phyloP scores from a whole-genome alignment of 2,113 vertebrate species.

The Crotalus horridus region DNA sequence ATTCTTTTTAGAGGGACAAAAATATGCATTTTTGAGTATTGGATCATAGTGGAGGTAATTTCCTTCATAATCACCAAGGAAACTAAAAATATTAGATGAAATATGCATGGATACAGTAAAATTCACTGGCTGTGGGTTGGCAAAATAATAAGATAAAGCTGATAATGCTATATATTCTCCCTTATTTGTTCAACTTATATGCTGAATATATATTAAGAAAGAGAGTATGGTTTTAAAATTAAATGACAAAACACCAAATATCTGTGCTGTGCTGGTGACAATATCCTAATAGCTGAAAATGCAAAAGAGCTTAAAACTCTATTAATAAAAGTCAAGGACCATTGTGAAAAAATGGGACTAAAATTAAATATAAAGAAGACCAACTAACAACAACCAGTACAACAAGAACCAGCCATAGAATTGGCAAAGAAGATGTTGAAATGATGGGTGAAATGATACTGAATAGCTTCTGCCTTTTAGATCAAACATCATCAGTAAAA shows the following conservation, averaged over 20 bases:
- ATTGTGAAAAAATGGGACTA: neutral
- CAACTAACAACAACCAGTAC: neutral
- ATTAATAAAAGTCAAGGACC: neutral
- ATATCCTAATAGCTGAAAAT: neutral
- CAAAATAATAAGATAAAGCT: neutral
- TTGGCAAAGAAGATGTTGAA: neutral
- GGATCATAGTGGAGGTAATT: neutral
- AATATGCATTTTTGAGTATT: neutral
- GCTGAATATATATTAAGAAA: neutral
- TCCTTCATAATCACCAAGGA: neutral
- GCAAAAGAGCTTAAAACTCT: neutral
- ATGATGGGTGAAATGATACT: neutral
- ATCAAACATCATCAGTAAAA: neutral
- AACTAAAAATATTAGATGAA: neutral
- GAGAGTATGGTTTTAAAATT: neutral
- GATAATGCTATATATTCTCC: neutral
- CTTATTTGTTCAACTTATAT: neutral
- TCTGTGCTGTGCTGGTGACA: neutral
- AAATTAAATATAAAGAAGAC: neutral
- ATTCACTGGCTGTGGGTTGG: neutral
- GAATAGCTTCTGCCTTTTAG: neutral
- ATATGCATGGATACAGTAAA: neutral
- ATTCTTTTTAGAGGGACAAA: neutral
- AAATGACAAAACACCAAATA: neutral
- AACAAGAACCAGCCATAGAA: neutral